These are phyloP conservation scores for Ennomos quercinarius DNA, from an alignment of 2,888 invertebrate genomes.

Conservation along the genomic window DNA sequence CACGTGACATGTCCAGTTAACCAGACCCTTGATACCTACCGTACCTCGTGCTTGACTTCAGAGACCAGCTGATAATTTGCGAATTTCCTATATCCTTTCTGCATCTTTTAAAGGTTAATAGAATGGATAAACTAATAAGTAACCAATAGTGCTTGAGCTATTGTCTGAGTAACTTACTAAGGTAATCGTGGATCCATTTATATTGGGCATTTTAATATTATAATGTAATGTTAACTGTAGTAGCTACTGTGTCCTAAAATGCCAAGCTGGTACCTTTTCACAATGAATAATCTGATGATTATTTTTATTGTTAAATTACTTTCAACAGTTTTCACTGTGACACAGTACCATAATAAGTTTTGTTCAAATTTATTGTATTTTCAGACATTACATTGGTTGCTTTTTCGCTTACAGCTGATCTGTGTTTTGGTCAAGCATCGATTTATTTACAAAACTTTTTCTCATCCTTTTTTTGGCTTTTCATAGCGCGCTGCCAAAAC, in stretches of 20 bases:
- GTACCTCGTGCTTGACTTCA: neutral
- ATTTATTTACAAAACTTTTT: slow-evolving; percentile 33
- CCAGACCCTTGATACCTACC: slow-evolving; percentile 12
- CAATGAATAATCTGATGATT: slow-evolving; percentile 1
- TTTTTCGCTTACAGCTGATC: slow-evolving; percentile 74
- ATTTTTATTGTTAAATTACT: neutral
- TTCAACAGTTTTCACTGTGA: neutral
- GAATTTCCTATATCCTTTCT: neutral
- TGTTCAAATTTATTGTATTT: slow-evolving; percentile 45
- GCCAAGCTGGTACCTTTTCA: slow-evolving; percentile 1
- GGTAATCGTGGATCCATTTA: neutral
- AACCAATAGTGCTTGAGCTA: neutral
- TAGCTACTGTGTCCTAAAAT: neutral
- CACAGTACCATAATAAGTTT: neutral
- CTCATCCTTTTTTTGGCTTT: slow-evolving; percentile 38
- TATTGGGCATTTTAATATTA: neutral
- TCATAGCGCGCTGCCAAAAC: slow-evolving; percentile 38
- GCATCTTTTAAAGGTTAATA: neutral
- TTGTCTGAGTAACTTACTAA: neutral
- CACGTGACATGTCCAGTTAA: slow-evolving; percentile 50
- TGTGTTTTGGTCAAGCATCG: slow-evolving; percentile 43
- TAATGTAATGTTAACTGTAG: too few relatives aligned
- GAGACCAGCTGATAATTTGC: slow-evolving; percentile 1
- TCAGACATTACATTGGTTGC: slow-evolving; percentile 59
- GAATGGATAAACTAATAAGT: neutral